Evolutionary conservation across 2,113 vertebrate species (phyloP), one percentile per base, ranked within the genome.

Genomic region (Catharus minimus): DNA sequence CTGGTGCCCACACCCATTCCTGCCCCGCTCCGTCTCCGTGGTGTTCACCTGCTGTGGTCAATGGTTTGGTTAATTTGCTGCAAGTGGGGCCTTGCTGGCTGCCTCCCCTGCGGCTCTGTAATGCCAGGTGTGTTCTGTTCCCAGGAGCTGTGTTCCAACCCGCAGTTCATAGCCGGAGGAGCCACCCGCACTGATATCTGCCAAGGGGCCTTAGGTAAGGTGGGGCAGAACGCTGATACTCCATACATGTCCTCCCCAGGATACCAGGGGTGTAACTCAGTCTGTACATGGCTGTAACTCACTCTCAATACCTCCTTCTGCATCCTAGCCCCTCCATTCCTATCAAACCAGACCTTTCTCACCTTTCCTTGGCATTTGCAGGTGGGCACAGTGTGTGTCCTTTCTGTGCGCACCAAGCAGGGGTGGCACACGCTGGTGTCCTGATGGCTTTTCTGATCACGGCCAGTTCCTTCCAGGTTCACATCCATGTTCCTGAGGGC

Each of bases 131-230:
- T 30, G 19, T 83, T 86, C 28, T 43, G 22, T 90, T 47, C 53
- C 47, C 86, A 96, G 95, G 95, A 96, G 95, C 94, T 96, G 94
- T 95, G 89, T 86, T 58, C 95, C 91, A 56, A 1, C 24, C 95
- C 94, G 4, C 91, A 56, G 91, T 96, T 96, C 91, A 92, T 95
- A 15, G 36, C 77, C 1, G 11, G 91, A 0, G 86, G 94, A 81
- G 94, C 95, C 80, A 95, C 95, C 10, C 92, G 94, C 53, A 95
- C 89, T 1, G 95, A 95, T 73, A 95, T 96, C 89, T 96, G 95
- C 92, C 95, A 96, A 16, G 95, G 95, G 3, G 91, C 95, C 30
- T 36, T 96, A 71, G 95, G 95, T 96, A 92, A 96, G 94, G 19
- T 9, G 27, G 22, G 16, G 11, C n/a, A 32, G 41, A 75, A 30